These are phyloP conservation scores for Dynastes hyllus DNA, from an alignment of 2,888 invertebrate species.

Conservation along the genomic window DNA sequence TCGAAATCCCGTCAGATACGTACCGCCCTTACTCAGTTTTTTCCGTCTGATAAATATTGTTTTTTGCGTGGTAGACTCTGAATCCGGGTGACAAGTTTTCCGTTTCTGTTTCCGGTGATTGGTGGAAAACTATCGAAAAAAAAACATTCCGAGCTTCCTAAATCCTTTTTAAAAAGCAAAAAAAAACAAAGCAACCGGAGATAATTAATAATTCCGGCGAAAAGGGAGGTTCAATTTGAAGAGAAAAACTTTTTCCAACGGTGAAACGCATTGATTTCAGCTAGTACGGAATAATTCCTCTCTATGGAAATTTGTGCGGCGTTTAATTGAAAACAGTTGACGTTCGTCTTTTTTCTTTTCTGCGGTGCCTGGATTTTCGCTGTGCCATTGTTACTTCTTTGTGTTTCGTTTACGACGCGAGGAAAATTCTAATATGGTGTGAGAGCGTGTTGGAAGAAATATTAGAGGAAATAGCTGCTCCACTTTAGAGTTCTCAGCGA, in stretches of 20 bases:
- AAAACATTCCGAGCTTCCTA: background rate
- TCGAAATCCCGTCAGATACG: too few species aligned
- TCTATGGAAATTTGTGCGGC: background rate
- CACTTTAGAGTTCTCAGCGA: background rate
- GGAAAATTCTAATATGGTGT: slow-evolving; percentile 26
- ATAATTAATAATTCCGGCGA: background rate
- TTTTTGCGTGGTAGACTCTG: background rate
- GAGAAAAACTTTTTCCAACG: slow-evolving; percentile 1
- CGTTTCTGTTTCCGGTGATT: background rate
- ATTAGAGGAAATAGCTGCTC: background rate
- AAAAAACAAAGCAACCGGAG: background rate
- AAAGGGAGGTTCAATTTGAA: background rate
- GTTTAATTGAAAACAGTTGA: slow-evolving; percentile 19
- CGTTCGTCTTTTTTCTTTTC: background rate
- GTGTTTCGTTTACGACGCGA: background rate
- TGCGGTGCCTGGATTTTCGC: slow-evolving; percentile 1
- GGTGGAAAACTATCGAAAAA: background rate
- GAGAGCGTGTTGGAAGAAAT: background rate
- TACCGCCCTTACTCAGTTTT: too few species aligned
- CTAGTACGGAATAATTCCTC: background rate
- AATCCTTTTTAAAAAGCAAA: background rate
- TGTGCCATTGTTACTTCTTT: slow-evolving; percentile 8
- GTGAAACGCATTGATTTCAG: background rate
- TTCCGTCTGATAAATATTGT: background rate
- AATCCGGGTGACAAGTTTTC: background rate